Conservation (phyloP, 1,140 invertebrate species). For the silkworm (Bombyx mori) region DNA sequence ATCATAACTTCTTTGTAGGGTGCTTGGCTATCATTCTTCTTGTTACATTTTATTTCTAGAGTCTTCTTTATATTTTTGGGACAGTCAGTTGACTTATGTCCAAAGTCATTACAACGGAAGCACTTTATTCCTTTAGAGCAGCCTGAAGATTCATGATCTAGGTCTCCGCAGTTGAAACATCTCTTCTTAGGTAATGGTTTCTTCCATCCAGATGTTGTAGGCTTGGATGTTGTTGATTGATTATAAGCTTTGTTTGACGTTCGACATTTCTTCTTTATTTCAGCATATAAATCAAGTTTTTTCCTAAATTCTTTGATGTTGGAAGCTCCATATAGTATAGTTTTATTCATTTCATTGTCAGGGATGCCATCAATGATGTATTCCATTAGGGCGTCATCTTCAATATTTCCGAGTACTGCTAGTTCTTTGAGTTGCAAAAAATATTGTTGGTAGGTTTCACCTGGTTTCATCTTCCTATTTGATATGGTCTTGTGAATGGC, state of each 20-base stretch:
- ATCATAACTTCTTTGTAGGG: constrained; percentile 14
- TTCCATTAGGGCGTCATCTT: constrained; percentile 16
- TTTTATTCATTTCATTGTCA: not conserved
- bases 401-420: constrained; percentile 25
- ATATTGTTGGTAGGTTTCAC: constrained; percentile 17
- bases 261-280: not conserved
- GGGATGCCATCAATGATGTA: not conserved
- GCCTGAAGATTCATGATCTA: constrained; percentile 10
- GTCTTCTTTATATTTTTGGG: constrained; percentile 9
- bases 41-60: constrained; percentile 10
- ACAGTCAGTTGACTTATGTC: constrained; percentile 15
- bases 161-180: constrained; percentile 21
- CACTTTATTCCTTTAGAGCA: constrained; percentile 24
- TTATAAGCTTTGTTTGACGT: no score
- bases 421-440: constrained; percentile 22
- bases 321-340: not conserved
- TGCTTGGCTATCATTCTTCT: not conserved
- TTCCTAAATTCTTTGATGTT: constrained; percentile 1
- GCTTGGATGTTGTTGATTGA: no score
- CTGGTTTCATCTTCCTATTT: constrained; percentile 11
- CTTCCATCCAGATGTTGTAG: not conserved
- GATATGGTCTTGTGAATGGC: no score
- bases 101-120: constrained; percentile 24
- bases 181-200: constrained; percentile 1
- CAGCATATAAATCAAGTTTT: not conserved